Evolutionary conservation across 2,113 vertebrate genomes (phyloP).

Genomic region (Urocynchramus pylzowi): DNA sequence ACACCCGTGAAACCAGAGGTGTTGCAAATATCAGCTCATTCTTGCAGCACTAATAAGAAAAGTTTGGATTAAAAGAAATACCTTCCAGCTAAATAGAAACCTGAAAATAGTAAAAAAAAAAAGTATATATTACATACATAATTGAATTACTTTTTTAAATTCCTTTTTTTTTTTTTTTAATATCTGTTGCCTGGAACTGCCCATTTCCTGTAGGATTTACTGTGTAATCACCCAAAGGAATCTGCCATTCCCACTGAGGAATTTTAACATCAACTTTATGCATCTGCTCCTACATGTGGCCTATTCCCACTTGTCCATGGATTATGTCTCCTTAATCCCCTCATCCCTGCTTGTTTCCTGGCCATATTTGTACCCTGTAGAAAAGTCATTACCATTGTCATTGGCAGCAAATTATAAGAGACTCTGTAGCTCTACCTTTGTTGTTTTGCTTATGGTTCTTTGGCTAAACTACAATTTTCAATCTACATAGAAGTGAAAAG

Average conservation of each 20-base stretch:
- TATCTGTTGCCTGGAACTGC: neutral
- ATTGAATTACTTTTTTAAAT: neutral
- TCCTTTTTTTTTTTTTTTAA: neutral
- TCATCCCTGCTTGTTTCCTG: neutral
- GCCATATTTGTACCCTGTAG: neutral
- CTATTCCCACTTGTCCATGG: fast-evolving
- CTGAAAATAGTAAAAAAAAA: neutral
- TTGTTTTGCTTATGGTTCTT: neutral
- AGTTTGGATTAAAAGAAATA: neutral
- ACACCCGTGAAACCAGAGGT: neutral
- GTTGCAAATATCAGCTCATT: neutral
- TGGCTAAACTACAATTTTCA: neutral
- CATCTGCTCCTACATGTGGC: neutral
- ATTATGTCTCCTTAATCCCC: neutral
- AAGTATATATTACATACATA: too few species aligned
- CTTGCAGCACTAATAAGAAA: neutral
- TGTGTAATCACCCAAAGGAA: too few species aligned
- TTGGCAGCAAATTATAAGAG: neutral
- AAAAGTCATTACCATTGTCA: neutral
- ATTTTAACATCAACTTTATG: fast-evolving
- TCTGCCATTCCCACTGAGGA: neutral
- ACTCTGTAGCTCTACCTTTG: neutral
- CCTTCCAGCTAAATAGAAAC: neutral
- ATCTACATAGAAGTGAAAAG: neutral
- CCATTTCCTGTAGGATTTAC: neutral